These are phyloP conservation scores for Rhaphigaster nebulosa DNA, from an alignment of 2,888 invertebrate genomes.

Conservation along the genomic window DNA sequence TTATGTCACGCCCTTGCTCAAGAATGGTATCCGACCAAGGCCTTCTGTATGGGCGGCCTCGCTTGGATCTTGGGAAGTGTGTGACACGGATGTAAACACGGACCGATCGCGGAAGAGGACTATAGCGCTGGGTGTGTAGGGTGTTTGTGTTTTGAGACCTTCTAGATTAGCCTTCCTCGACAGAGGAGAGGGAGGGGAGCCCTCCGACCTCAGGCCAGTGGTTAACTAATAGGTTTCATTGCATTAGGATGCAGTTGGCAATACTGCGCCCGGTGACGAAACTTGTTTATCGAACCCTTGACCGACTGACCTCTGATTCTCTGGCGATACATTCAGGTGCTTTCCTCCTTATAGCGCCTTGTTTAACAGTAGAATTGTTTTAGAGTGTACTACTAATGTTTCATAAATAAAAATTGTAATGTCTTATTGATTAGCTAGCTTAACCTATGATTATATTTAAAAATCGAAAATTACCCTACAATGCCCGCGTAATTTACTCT, in stretches of 20 bases:
- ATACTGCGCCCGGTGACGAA: not conserved
- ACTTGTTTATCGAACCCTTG: not conserved
- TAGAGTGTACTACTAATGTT: no score
- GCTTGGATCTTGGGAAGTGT: not conserved
- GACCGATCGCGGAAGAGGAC: not conserved
- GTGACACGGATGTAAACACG: slow-evolving; percentile 35
- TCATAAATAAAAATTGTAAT: no score
- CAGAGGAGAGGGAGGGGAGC: not conserved
- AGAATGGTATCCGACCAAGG: not conserved
- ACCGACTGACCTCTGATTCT: not conserved
- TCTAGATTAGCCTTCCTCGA: not conserved
- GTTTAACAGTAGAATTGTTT: not conserved
- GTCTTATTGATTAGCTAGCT: no score
- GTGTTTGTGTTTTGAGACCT: slow-evolving; percentile 20
- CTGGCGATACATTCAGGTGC: not conserved
- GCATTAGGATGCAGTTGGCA: not conserved
- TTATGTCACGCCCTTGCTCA: not conserved
- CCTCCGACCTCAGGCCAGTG: not conserved
- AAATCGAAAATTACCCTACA: not conserved
- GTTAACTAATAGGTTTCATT: not conserved
- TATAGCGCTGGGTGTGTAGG: not conserved
- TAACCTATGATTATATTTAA: no score
- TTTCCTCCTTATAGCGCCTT: not conserved
- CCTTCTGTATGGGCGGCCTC: not conserved
- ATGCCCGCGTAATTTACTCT: no score